phyloP scores from a whole-genome alignment of 2,797 vertebrate genomes.

The Helicolenus hilgendorfi region DNA sequence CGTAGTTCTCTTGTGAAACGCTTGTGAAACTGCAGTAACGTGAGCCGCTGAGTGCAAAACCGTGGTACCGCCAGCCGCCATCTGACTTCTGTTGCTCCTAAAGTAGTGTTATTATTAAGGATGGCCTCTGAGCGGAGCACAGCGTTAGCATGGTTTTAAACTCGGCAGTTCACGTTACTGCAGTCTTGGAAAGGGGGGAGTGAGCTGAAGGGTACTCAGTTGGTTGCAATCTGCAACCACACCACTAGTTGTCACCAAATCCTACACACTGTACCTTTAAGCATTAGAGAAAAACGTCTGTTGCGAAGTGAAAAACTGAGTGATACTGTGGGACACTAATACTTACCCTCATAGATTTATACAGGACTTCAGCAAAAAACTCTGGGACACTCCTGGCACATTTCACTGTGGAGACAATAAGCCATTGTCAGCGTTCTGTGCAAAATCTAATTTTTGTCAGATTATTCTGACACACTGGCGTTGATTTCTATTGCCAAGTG shows the following conservation, averaged over 20 bases:
- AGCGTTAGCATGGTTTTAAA: rapidly evolving
- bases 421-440: neutral
- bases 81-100: too few relatives aligned
- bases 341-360: conserved; percentile 94
- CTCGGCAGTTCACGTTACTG: too few relatives aligned
- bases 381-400: conserved; percentile 92
- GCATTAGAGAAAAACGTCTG: neutral
- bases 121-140: too few relatives aligned
- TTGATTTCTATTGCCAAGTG: conserved; percentile 1
- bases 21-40: too few relatives aligned
- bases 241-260: too few relatives aligned
- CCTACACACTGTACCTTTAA: rapidly evolving
- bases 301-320: neutral
- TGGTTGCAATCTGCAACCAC: too few relatives aligned
- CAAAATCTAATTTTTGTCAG: neutral
- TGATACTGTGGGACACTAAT: neutral
- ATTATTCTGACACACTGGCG: neutral
- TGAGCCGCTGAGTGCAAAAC: too few relatives aligned
- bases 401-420: conserved; percentile 89
- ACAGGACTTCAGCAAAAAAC: conserved; percentile 94
- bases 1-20: too few relatives aligned
- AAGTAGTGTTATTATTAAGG: too few relatives aligned
- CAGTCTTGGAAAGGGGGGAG: too few relatives aligned
- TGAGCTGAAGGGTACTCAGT: too few relatives aligned
- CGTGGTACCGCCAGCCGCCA: too few relatives aligned